Evolutionary conservation across 2,113 vertebrate genomes (phyloP).

Genomic region (Stigmatopora nigra): DNA sequence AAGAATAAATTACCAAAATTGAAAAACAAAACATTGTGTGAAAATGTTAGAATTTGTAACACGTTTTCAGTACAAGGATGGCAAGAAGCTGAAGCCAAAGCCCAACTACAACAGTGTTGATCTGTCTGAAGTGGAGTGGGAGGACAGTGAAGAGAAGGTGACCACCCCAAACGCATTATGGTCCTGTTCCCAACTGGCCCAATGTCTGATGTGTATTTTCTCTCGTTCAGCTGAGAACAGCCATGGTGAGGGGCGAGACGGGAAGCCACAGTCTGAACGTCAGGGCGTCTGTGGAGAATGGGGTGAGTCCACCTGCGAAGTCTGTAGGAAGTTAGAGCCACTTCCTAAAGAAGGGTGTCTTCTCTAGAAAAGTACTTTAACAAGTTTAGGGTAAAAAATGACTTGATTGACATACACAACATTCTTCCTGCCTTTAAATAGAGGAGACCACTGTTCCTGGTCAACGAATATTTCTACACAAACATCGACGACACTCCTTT

Average conservation of each 20-base stretch:
- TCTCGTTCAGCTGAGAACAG: slow-evolving; percentile 77
- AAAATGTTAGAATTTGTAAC: slow-evolving; percentile 1
- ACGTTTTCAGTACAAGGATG: slow-evolving; percentile 81
- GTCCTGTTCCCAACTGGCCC: too few species aligned
- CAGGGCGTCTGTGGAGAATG: slow-evolving; percentile 83
- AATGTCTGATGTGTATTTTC: not conserved
- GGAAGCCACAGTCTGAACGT: slow-evolving; percentile 79
- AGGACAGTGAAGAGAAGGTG: slow-evolving; percentile 82
- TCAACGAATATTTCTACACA: slow-evolving; percentile 91
- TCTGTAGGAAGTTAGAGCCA: too few species aligned
- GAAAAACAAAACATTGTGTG: too few species aligned
- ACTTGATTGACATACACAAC: too few species aligned
- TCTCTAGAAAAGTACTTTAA: too few species aligned
- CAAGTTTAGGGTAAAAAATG: too few species aligned
- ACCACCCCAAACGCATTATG: not conserved
- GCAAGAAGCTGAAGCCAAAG: slow-evolving; percentile 86
- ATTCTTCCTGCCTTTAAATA: slow-evolving; percentile 40
- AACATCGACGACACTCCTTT: slow-evolving; percentile 88
- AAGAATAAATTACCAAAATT: too few species aligned
- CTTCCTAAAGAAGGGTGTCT: too few species aligned
- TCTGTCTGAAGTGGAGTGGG: slow-evolving; percentile 93
- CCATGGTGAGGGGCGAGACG: slow-evolving; percentile 88
- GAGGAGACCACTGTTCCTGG: slow-evolving; percentile 85
- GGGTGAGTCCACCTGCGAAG: slow-evolving; percentile 67
- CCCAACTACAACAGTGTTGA: slow-evolving; percentile 98